A percentile compares a stretch with the other conserved stretches of the same genome.
Conservation (phyloP, 2,888 invertebrate species). For the Kryphioiulus occultus region DNA sequence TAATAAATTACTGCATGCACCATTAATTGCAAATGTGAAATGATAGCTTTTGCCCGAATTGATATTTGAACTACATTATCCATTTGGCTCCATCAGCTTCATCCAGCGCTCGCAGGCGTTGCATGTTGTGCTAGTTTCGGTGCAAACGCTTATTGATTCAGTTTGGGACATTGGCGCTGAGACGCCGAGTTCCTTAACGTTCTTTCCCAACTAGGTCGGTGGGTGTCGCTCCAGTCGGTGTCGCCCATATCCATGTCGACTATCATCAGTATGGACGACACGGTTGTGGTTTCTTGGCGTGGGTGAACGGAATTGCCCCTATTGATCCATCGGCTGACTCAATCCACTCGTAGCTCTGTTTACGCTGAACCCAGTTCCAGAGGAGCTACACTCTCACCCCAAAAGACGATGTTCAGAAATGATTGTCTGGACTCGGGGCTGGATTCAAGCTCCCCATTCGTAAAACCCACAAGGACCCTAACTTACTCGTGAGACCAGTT, state of each 20-base stretch:
- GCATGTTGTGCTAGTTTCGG: too few species aligned
- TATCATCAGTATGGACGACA: background rate
- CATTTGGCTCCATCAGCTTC: too few species aligned
- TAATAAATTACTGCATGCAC: too few species aligned
- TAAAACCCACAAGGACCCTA: too few species aligned
- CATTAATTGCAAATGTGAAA: too few species aligned
- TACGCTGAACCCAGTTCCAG: background rate
- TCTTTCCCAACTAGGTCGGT: background rate
- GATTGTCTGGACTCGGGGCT: background rate
- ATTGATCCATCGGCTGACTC: slow-evolving; percentile 5
- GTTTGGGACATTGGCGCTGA: too few species aligned
- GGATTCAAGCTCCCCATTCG: background rate
- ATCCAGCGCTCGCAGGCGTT: too few species aligned
- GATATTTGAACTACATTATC: too few species aligned
- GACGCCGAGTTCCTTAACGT: too few species aligned
- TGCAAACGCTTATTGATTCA: too few species aligned
- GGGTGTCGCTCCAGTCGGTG: background rate
- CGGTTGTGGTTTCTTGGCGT: background rate
- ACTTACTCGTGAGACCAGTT: background rate
- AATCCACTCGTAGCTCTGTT: background rate
- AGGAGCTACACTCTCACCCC: too few species aligned
- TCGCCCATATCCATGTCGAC: background rate
- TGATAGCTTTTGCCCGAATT: too few species aligned
- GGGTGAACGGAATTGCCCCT: background rate
- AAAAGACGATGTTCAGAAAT: background rate